Evolutionary conservation across 1,140 invertebrate species (phyloP).

Genomic region (Nomia melanderi): DNA sequence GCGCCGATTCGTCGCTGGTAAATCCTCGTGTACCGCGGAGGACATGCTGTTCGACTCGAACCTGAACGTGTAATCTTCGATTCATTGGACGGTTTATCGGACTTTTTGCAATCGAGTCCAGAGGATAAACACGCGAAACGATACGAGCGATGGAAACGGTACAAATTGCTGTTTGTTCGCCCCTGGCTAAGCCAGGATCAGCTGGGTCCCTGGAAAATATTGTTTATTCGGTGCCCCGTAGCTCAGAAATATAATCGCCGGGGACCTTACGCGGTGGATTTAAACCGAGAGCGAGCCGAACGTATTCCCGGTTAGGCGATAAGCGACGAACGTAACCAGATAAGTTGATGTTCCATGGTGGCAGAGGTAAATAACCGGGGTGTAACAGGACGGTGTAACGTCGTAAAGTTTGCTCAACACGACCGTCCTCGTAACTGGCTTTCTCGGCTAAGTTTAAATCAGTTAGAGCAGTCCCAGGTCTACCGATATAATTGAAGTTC

Average conservation of each 20-base stretch:
- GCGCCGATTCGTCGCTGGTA: too few relatives aligned
- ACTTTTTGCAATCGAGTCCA: not conserved
- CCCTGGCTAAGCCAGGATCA: not conserved
- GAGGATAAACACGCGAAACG: not conserved
- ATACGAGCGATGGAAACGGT: not conserved
- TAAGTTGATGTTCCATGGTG: constrained; percentile 41
- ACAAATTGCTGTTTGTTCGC: not conserved
- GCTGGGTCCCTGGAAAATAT: not conserved
- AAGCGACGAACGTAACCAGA: constrained; percentile 4
- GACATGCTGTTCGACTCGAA: too few relatives aligned
- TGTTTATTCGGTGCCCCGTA: not conserved
- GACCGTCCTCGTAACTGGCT: constrained; percentile 8
- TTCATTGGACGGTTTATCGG: too few relatives aligned
- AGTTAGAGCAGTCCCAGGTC: constrained; percentile 19
- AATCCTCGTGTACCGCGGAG: too few relatives aligned
- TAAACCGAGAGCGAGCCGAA: not conserved
- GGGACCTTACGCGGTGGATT: not conserved
- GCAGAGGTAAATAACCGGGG: constrained; percentile 34
- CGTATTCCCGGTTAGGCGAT: constrained; percentile 5
- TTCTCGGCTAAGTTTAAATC: constrained; percentile 28
- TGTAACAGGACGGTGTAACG: not conserved
- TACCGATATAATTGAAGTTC: constrained; percentile 38
- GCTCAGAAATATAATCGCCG: not conserved
- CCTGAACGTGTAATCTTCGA: too few relatives aligned
- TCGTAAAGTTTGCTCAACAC: constrained; percentile 41